These are phyloP conservation scores for Lampris megalopsis DNA, from an alignment of 2,113 vertebrate species.

Conservation along the genomic window DNA sequence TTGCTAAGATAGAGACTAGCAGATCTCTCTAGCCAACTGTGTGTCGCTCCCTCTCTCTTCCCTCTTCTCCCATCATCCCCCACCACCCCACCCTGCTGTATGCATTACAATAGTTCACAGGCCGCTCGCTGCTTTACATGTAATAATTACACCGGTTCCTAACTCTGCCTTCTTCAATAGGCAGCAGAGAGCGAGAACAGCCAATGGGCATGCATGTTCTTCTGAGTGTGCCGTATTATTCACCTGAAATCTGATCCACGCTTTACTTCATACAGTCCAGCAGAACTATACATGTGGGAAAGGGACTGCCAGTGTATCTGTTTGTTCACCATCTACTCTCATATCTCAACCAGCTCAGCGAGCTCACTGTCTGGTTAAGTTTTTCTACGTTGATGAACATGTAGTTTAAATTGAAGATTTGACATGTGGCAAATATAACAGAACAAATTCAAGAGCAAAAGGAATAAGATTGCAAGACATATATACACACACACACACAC, in stretches of 20 bases:
- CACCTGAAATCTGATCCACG: constrained; percentile 72
- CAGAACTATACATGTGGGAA: constrained; percentile 61
- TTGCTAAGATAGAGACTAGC: constrained; percentile 31
- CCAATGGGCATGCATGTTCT: constrained; percentile 71
- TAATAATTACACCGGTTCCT: constrained; percentile 80
- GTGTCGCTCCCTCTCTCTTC: constrained; percentile 12
- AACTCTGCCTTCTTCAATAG: constrained; percentile 77
- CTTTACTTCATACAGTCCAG: constrained; percentile 66
- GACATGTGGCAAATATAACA: not conserved
- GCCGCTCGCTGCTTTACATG: constrained; percentile 71
- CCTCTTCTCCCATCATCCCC: constrained; percentile 22
- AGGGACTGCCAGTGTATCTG: constrained; percentile 51
- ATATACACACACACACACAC: not conserved
- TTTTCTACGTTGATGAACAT: constrained; percentile 39
- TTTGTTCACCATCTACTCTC: constrained; percentile 12
- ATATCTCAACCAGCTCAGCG: constrained; percentile 20
- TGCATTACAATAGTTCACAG: constrained; percentile 76
- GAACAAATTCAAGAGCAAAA: not conserved
- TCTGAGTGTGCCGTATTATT: constrained; percentile 61
- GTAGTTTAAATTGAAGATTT: not conserved
- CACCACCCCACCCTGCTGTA: constrained; percentile 35
- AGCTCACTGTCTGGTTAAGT: constrained; percentile 18
- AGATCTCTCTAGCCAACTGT: constrained; percentile 37
- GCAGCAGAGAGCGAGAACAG: constrained; percentile 72
- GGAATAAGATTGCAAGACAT: not conserved